Percentiles rank a stretch among this genome's conserved stretches.
phyloP scores from a whole-genome alignment of 2,888 invertebrate species.

The Pharmacophagus antenor region DNA sequence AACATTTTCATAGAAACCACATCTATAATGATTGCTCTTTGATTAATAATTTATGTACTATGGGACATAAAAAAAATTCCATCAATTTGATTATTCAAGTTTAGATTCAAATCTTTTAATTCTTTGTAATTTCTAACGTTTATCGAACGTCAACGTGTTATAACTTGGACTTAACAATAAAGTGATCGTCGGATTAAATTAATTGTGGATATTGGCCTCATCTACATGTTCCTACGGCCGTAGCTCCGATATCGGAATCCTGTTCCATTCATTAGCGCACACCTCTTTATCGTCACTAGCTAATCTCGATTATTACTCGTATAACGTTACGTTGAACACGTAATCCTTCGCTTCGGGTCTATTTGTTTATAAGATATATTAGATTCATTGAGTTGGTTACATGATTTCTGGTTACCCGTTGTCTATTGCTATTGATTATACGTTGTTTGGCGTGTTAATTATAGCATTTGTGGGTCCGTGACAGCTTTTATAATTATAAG shows the following conservation, averaged over 20 bases:
- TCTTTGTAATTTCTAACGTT: not conserved
- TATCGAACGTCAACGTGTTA: not conserved
- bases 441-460: conserved; percentile 65
- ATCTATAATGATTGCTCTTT: too few relatives aligned
- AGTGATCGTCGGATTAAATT: conserved; percentile 2
- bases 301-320: conserved; percentile 72
- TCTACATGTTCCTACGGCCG: conserved; percentile 3
- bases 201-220: not conserved
- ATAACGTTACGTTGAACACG: conserved; percentile 70
- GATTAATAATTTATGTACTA: too few relatives aligned
- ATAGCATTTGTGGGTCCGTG: conserved; percentile 39
- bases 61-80: too few relatives aligned
- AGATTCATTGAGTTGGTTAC: conserved; percentile 58
- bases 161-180: not conserved
- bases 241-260: conserved; percentile 12
- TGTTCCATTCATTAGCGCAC: conserved; percentile 71
- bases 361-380: conserved; percentile 70
- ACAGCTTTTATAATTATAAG: not conserved
- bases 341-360: conserved; percentile 61
- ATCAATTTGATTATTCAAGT: too few relatives aligned
- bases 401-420: conserved; percentile 57
- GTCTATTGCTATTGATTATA: conserved; percentile 71
- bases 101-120: too few relatives aligned
- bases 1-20: too few relatives aligned
- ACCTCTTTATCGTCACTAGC: conserved; percentile 68